Evolutionary conservation across 1,140 invertebrate genomes (phyloP), one percentile per base, ranked within the genome.

Genomic region (Lethocerus indicus): DNA sequence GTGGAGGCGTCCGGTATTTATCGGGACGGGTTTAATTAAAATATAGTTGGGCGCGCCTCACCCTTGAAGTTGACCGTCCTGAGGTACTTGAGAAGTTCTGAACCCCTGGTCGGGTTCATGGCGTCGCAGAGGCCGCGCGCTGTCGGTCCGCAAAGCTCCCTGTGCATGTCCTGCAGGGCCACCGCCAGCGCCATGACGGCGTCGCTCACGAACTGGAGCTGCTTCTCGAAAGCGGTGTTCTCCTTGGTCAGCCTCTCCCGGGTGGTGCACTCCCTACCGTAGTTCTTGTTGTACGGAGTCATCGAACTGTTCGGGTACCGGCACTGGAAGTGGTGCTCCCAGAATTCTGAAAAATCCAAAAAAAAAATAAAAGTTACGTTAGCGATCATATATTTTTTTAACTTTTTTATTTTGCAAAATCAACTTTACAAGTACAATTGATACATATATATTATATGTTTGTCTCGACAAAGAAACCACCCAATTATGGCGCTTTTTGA

Each of bases 121-220:
- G 76, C 74, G 4, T 79, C 74, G 64, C 90, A 95, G 1, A 93
- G 67, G 14, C 87, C 87, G 0, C 71, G 65, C 28, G 67, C 64
- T 14, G 21, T 21, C 3, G 14, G 12, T 55, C 26, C 71, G 60
- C 90, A 94, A 14, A 86, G 59, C 28, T 82, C 78, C 7, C 57
- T 60, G 59, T 94, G 89, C 84, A 94, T 91, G 55, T 87, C 78
- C 9, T 55, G 46, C 55, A 93, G 76, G 41, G 88, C 87, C 58
- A 87, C 81, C 20, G 83, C 88, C 62, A 93, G 91, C 2, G 87
- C 84, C 78, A 91, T 79, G 0, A 92, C 87, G 20, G 89, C 87
- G 63, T 93, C 88, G 23, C 83, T 87, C 23, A 93, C 88, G 63
- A 92, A 93, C 64, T 93, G 89, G 35, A 93, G 67, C 60, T 93